These are phyloP conservation scores for Lithophane semibrunnea DNA, from an alignment of 2,888 invertebrate species.

Conservation along the genomic window DNA sequence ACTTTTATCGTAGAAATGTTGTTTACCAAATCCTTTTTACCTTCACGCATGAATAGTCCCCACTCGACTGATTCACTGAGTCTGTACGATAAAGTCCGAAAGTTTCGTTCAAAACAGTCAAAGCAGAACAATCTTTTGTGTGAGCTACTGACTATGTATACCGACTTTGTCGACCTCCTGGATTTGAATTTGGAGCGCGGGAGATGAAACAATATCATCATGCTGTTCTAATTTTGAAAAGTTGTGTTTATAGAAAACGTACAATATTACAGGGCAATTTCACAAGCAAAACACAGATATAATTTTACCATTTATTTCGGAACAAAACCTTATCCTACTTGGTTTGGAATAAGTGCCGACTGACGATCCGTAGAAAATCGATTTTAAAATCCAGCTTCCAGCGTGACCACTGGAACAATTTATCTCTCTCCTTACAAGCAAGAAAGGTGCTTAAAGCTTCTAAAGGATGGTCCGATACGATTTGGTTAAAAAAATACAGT, in stretches of 20 bases:
- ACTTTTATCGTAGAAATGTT: slow-evolving; percentile 71
- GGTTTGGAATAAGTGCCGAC: neutral
- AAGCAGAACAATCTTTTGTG: slow-evolving; percentile 72
- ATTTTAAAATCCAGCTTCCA: slow-evolving; percentile 9
- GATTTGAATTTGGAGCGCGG: slow-evolving; percentile 31
- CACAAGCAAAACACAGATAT: no score
- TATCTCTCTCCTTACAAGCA: slow-evolving; percentile 55
- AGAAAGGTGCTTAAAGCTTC: slow-evolving; percentile 66
- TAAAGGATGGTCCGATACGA: slow-evolving; percentile 70
- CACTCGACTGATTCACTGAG: slow-evolving; percentile 75
- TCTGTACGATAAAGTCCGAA: slow-evolving; percentile 73
- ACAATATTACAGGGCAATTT: neutral
- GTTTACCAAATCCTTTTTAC: slow-evolving; percentile 77
- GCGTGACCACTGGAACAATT: slow-evolving; percentile 12
- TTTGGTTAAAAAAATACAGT: slow-evolving; percentile 79
- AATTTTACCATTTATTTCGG: neutral
- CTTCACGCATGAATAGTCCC: slow-evolving; percentile 73
- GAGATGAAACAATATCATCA: neutral
- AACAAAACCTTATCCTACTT: neutral
- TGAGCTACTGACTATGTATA: slow-evolving; percentile 42
- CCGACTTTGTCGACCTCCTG: slow-evolving; percentile 14
- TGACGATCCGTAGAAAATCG: neutral
- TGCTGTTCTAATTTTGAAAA: neutral
- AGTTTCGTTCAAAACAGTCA: slow-evolving; percentile 73
- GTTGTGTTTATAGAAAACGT: neutral